Evolutionary conservation across 2,888 invertebrate genomes (phyloP).

Genomic region (Agonopterix arenella): DNA sequence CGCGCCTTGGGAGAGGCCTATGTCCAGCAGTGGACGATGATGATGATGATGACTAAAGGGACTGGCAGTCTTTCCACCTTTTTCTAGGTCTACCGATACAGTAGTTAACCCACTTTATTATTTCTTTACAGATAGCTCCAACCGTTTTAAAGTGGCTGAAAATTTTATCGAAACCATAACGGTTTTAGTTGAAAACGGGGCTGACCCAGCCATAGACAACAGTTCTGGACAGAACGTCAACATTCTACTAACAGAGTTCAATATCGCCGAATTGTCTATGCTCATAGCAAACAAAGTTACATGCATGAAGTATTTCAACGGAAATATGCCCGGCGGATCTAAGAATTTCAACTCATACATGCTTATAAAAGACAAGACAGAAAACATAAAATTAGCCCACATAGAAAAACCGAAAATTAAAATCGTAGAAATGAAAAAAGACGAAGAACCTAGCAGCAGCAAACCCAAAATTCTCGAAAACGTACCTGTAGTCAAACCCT

Average conservation of each 20-base stretch:
- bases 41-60: no score
- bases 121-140: conserved; percentile 35
- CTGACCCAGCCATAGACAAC: conserved; percentile 60
- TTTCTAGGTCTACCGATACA: no score
- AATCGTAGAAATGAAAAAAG: no score
- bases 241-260: conserved; percentile 55
- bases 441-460: no score
- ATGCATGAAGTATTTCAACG: conserved; percentile 16
- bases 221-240: conserved; percentile 58
- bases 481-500: no score
- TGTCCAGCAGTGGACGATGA: no score
- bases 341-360: conserved; percentile 27
- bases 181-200: conserved; percentile 50
- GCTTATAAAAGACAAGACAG: conserved; percentile 31
- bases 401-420: not conserved
- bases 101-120: no score
- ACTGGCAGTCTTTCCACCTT: no score
- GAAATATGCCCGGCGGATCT: not conserved
- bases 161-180: conserved; percentile 53
- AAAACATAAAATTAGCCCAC: conserved; percentile 20
- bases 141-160: conserved; percentile 37
- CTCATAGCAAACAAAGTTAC: conserved; percentile 41
- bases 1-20: no score
- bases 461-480: no score
- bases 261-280: conserved; percentile 36